Base-by-base conservation (phyloP, 2,113 vertebrate genomes). In the Conger conger region DNA sequence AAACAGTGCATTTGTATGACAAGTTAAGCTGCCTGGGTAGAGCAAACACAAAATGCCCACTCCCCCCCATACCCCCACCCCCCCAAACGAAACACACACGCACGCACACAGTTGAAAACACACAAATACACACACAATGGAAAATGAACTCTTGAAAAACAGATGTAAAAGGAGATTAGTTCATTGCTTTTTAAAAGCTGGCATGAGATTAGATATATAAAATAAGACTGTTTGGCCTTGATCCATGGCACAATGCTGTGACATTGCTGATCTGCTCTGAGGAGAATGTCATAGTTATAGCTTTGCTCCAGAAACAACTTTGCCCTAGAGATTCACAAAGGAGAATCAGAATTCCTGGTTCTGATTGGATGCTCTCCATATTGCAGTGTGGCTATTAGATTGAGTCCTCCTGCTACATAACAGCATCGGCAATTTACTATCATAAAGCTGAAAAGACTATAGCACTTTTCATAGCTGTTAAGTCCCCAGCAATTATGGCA, bases 101-200 rank as follows among this genome's bases (percentile, higher is more conserved):
- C 57, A 84, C 73, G 53, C 18, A 83, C 81, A 78, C 63, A 83
- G 82, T 79, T 42, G 11, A 50, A 15, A 50, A 50, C 45, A 50
- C 45, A 50, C 11, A 50, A 50, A 86, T 82, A 81, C 40, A 79
- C 53, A 68, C 77, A 54, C 42, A 42, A 84, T 81, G 78, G 88
- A 90, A 92, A 91, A 93, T 89, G 87, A 90, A 90, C 86, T 88
- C 80, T 86, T 88, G 80, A 87, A 86, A 91, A 88, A 91, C 84
- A 89, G 20, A 50, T 53, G n/a, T 30, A 35, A 84, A 60, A 80
- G 13, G 50, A 79, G 23, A n/a, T 18, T 79, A 54, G 54, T 78
- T 37, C 33, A 78, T 37, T n/a, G 16, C 17, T 36, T 35, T 17
- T 78, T 38, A 78, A 33, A 79, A 84, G 73, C 73, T 78, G 76